Evolutionary conservation across 2,888 invertebrate species (phyloP).

Genomic region (Tetheella fluctuosa): DNA sequence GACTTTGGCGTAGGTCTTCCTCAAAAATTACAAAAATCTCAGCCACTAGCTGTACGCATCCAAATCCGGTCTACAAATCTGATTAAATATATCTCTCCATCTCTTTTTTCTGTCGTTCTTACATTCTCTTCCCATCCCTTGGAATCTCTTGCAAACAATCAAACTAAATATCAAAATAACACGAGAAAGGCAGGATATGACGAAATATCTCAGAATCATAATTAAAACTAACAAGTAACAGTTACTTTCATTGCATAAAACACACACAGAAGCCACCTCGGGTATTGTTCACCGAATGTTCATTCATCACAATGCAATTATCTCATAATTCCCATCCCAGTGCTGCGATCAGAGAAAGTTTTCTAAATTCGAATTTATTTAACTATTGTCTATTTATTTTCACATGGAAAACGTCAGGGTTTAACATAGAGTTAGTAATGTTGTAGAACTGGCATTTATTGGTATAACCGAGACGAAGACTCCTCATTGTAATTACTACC

Average conservation of each 20-base stretch:
- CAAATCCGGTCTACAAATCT: too few species aligned
- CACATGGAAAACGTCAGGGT: conserved; percentile 40
- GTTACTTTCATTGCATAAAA: conserved; percentile 77
- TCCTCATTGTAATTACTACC: too few species aligned
- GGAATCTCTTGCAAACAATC: too few species aligned
- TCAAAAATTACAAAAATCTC: too few species aligned
- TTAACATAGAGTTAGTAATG: conserved; percentile 19
- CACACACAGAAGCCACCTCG: conserved; percentile 31
- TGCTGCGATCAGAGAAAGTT: conserved; percentile 42
- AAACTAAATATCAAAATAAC: conserved; percentile 12
- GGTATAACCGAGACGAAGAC: too few species aligned
- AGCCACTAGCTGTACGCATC: too few species aligned
- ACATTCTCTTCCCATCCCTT: too few species aligned
- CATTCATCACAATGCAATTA: conserved; percentile 11
- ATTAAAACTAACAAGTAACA: conserved; percentile 46
- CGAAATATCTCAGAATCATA: conserved; percentile 32
- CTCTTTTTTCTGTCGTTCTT: too few species aligned
- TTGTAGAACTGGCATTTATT: conserved; percentile 17
- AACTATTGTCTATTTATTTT: conserved; percentile 43
- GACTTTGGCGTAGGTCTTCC: too few species aligned
- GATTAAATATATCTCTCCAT: too few species aligned
- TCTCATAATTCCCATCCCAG: conserved; percentile 39
- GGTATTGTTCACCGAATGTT: conserved; percentile 57
- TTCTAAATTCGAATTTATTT: conserved; percentile 37
- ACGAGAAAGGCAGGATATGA: conserved; percentile 35